A percentile compares a stretch with the other conserved stretches of the same genome.
phyloP scores from a whole-genome alignment of 2,113 vertebrate species.

The Zosterops japonicus region DNA sequence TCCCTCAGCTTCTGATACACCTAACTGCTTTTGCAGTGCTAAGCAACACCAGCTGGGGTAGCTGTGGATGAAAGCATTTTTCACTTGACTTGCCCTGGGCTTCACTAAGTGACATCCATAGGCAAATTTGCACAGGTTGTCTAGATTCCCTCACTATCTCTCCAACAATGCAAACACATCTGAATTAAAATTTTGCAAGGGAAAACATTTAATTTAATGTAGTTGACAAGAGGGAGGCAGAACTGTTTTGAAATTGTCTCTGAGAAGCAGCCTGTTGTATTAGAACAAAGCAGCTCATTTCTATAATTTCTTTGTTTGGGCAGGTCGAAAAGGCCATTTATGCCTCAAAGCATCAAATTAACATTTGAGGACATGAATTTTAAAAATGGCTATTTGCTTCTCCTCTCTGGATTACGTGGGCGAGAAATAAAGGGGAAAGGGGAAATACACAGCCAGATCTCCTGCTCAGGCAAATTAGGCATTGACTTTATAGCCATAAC shows the following conservation, averaged over 20 bases:
- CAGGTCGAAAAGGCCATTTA: slow-evolving; percentile 76
- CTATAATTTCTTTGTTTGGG: slow-evolving; percentile 70
- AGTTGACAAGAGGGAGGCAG: slow-evolving; percentile 55
- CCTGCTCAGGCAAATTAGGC: slow-evolving; percentile 27
- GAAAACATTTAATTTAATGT: slow-evolving; percentile 58
- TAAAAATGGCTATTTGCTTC: slow-evolving; percentile 72
- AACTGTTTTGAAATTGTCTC: slow-evolving; percentile 69
- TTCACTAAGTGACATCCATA: not conserved
- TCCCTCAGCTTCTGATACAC: not conserved
- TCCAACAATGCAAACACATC: not conserved
- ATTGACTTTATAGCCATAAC: slow-evolving; percentile 16
- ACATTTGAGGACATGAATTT: slow-evolving; percentile 78
- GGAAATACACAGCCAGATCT: not conserved
- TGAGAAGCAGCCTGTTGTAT: slow-evolving; percentile 71
- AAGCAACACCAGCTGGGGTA: not conserved
- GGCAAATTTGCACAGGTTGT: slow-evolving; percentile 16
- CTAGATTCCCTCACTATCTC: slow-evolving; percentile 3
- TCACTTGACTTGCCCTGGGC: not conserved
- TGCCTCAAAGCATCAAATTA: slow-evolving; percentile 79
- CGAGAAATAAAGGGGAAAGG: not conserved
- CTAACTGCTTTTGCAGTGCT: not conserved
- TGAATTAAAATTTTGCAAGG: slow-evolving; percentile 32
- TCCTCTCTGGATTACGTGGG: slow-evolving; percentile 54
- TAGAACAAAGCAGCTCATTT: slow-evolving; percentile 75
- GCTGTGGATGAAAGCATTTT: not conserved